phyloP scores from a whole-genome alignment of 2,113 vertebrate species.

The Podocnemis expansa region DNA sequence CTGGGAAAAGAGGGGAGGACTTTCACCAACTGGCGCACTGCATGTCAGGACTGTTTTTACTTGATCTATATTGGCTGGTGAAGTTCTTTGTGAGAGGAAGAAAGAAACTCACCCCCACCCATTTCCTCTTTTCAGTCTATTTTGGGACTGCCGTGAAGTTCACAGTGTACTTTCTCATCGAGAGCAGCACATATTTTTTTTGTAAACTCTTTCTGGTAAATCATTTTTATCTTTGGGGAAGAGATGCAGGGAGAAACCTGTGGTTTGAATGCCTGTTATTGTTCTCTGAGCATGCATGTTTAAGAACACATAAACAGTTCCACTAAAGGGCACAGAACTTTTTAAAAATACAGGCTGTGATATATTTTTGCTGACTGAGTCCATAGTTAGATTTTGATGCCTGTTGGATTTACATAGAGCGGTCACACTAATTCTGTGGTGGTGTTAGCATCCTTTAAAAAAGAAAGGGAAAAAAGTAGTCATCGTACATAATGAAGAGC shows the following conservation, averaged over 20 bases:
- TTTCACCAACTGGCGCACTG: conserved; percentile 66
- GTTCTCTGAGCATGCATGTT: background rate
- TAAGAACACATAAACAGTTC: background rate
- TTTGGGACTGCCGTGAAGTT: conserved; percentile 66
- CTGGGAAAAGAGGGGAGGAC: conserved; percentile 79
- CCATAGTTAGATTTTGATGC: background rate
- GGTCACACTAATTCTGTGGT: background rate
- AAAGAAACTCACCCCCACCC: conserved; percentile 74
- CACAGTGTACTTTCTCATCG: conserved; percentile 71
- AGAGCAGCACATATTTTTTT: conserved; percentile 34
- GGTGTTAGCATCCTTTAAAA: background rate
- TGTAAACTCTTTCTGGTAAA: conserved; percentile 71
- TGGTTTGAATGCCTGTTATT: conserved; percentile 25
- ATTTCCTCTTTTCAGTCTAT: conserved; percentile 74
- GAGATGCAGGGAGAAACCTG: background rate
- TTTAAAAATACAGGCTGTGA: background rate
- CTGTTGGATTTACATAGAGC: background rate
- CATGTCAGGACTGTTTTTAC: conserved; percentile 69
- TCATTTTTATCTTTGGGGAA: conserved; percentile 36
- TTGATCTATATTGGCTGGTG: conserved; percentile 70
- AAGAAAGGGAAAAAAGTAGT: background rate
- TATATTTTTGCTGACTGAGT: background rate
- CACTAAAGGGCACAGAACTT: conserved; percentile 2
- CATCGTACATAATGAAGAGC: background rate
- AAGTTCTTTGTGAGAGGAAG: conserved; percentile 74